These are phyloP conservation scores for Chromis chromis DNA, from an alignment of 2,797 vertebrate genomes.

Conservation along the genomic window DNA sequence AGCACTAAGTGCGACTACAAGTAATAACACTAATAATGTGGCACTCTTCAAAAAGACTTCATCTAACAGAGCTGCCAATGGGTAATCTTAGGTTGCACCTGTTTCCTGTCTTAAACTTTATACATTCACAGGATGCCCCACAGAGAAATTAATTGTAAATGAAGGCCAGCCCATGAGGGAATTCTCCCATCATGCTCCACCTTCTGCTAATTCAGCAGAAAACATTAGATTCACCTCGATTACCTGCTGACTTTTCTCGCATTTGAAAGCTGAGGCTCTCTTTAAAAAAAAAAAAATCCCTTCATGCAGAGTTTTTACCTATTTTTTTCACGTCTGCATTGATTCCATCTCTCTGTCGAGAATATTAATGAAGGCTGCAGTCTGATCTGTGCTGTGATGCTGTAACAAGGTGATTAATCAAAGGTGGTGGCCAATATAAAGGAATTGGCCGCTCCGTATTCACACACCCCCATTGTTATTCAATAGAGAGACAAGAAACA, in stretches of 20 bases:
- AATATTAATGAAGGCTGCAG: conserved; percentile 64
- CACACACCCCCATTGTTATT: conserved; percentile 17
- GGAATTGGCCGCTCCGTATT: conserved; percentile 17
- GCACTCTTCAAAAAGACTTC: not conserved
- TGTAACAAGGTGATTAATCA: conserved; percentile 60
- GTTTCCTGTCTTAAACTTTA: conserved; percentile 13
- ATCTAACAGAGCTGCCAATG: conserved; percentile 8
- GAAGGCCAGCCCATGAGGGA: conserved; percentile 51
- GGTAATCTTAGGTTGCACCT: conserved; percentile 7
- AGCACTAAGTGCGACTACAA: not conserved
- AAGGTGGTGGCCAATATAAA: conserved; percentile 26
- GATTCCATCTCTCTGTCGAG: conserved; percentile 50
- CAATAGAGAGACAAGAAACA: not conserved
- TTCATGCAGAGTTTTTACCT: conserved; percentile 41
- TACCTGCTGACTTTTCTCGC: conserved; percentile 59
- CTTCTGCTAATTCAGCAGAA: conserved; percentile 74
- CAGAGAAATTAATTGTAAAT: conserved; percentile 67
- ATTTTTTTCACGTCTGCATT: conserved; percentile 44
- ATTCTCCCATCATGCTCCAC: conserved; percentile 42
- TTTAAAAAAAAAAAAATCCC: conserved; percentile 46
- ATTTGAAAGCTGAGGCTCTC: conserved; percentile 45
- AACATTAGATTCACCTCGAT: conserved; percentile 70
- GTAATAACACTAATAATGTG: conserved; percentile 13
- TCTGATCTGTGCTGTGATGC: conserved; percentile 24
- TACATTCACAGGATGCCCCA: conserved; percentile 37